phyloP scores from a whole-genome alignment of 2,888 invertebrate species.

The Micoletzkya japonica region DNA sequence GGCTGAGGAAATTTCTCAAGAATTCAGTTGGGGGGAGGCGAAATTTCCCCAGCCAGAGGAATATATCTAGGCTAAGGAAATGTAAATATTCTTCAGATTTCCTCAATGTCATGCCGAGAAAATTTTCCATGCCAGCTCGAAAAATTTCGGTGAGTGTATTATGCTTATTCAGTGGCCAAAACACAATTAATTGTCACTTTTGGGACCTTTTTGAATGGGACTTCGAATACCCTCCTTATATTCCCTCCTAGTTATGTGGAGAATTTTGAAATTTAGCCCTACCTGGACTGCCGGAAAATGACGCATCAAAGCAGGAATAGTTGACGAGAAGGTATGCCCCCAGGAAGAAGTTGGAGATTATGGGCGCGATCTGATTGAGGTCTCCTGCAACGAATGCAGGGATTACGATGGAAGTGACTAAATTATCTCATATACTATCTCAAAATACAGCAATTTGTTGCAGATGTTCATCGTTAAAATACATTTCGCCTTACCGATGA shows the following conservation, averaged over 20 bases:
- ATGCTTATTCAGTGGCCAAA: too few relatives aligned
- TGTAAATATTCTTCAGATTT: too few relatives aligned
- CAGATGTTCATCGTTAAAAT: neutral
- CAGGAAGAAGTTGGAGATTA: slow-evolving; percentile 89
- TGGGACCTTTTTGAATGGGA: neutral
- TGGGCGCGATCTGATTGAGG: slow-evolving; percentile 82
- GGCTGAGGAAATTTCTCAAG: neutral
- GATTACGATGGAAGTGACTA: slow-evolving; percentile 5
- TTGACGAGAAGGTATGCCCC: slow-evolving; percentile 89
- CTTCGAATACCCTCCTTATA: too few relatives aligned
- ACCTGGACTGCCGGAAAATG: slow-evolving; percentile 75
- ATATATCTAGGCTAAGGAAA: too few relatives aligned
- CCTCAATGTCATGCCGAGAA: too few relatives aligned
- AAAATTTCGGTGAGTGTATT: too few relatives aligned
- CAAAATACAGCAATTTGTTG: neutral
- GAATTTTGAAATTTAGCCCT: neutral
- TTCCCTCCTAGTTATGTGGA: neutral
- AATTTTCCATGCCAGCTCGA: too few relatives aligned
- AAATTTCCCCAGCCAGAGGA: too few relatives aligned
- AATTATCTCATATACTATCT: neutral
- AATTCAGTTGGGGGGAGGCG: neutral
- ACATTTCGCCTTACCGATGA: slow-evolving; percentile 75
- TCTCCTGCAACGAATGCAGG: slow-evolving; percentile 71
- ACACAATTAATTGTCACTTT: neutral
- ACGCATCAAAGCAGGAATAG: slow-evolving; percentile 90